Percentiles rank a stretch among this genome's conserved stretches.
phyloP scores from a whole-genome alignment of 2,888 invertebrate genomes.

The Cancer borealis region DNA sequence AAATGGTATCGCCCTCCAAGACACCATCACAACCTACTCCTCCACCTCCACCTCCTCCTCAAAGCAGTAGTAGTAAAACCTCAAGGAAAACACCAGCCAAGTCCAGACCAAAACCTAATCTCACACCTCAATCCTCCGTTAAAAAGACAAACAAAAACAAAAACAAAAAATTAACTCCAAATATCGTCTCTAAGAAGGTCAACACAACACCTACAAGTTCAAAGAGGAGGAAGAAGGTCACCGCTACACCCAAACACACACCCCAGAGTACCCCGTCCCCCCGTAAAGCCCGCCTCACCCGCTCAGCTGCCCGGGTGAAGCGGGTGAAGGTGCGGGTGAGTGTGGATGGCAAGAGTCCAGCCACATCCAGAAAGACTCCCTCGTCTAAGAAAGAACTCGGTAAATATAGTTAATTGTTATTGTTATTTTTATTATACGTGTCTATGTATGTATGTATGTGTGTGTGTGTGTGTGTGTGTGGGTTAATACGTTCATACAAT shows the following conservation, averaged over 20 bases:
- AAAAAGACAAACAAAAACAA: background rate
- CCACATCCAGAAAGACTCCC: background rate
- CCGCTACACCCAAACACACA: background rate
- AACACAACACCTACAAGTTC: background rate
- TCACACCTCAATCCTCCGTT: background rate
- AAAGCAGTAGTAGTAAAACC: background rate
- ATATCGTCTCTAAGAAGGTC: background rate
- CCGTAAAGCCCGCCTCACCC: background rate
- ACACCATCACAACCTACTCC: background rate
- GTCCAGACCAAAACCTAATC: background rate
- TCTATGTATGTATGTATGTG: too few species aligned
- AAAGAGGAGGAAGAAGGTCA: background rate
- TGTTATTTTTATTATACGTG: too few species aligned
- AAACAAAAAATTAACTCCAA: background rate
- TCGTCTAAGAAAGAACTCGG: background rate
- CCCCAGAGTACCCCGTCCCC: background rate
- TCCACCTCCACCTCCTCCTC: too few species aligned
- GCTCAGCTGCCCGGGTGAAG: background rate
- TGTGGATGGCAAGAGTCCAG: background rate
- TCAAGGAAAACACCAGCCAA: background rate
- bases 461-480: too few species aligned
- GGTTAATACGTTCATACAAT: too few species aligned
- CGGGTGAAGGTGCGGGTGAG: background rate
- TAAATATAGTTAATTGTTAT: too few species aligned
- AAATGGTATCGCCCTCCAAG: background rate